phyloP scores from a whole-genome alignment of 2,113 vertebrate species.

The Zosterops japonicus region DNA sequence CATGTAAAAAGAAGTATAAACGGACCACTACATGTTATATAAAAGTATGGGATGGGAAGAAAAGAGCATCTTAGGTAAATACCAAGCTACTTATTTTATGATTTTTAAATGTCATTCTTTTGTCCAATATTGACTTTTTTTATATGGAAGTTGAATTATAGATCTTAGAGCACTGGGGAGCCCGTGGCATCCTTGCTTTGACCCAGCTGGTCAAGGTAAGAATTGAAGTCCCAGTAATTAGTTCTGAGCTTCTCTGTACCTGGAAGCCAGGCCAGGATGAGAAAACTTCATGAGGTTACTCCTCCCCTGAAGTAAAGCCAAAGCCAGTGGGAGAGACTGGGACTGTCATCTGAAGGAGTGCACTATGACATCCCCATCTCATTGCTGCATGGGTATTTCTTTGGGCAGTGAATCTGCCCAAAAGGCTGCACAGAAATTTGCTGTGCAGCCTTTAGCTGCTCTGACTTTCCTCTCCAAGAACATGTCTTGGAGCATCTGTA shows the following conservation, averaged over 20 bases:
- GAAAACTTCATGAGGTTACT: constrained; percentile 47
- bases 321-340: neutral
- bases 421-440: neutral
- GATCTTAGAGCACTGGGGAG: constrained; percentile 67
- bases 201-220: constrained; percentile 66
- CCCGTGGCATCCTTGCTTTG: constrained; percentile 32
- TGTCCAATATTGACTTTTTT: constrained; percentile 81
- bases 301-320: neutral
- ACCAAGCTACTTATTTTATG: constrained; percentile 80
- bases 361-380: neutral
- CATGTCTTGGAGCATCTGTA: constrained; percentile 11
- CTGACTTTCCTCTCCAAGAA: constrained; percentile 4
- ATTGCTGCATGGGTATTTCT: constrained; percentile 46
- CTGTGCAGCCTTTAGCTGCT: neutral
- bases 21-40: constrained; percentile 28
- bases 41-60: constrained; percentile 55
- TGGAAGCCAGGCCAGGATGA: neutral
- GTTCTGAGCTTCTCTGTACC: constrained; percentile 9
- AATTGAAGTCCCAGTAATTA: constrained; percentile 73
- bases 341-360: neutral
- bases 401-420: neutral
- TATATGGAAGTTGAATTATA: constrained; percentile 76
- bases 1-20: constrained; percentile 61
- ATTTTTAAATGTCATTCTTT: constrained; percentile 83
- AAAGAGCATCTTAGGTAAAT: constrained; percentile 75